phyloP scores from a whole-genome alignment of 2,113 vertebrate species.

The Oophaga pumilio region DNA sequence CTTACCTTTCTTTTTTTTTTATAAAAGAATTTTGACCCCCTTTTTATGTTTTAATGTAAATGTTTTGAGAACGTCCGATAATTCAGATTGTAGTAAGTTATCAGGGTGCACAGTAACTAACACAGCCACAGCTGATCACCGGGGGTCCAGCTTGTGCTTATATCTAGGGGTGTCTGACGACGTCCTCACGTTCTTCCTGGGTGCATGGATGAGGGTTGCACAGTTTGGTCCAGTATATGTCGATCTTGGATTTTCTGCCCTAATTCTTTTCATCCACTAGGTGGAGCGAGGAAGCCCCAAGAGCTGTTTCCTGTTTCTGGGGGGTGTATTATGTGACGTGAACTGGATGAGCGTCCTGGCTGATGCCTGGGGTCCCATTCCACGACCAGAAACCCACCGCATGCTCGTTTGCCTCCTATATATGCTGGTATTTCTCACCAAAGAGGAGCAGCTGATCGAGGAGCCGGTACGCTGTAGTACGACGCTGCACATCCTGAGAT shows the following conservation, averaged over 20 bases:
- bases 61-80: too few species aligned
- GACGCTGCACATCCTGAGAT: too few species aligned
- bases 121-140: too few species aligned
- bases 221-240: background rate
- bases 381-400: slow-evolving; percentile 69
- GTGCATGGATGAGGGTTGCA: background rate
- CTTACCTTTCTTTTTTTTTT: too few species aligned
- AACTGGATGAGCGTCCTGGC: slow-evolving; percentile 94
- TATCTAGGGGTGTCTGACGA: background rate
- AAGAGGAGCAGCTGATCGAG: slow-evolving; percentile 84
- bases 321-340: slow-evolving; percentile 88
- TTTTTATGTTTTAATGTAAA: too few species aligned
- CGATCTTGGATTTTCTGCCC: background rate
- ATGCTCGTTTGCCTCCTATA: slow-evolving; percentile 93
- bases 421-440: slow-evolving; percentile 91
- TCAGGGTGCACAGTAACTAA: too few species aligned
- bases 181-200: too few species aligned
- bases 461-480: slow-evolving; percentile 71
- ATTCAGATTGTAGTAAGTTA: too few species aligned
- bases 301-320: slow-evolving; percentile 94
- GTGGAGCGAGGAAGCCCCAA: slow-evolving; percentile 96
- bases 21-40: too few species aligned
- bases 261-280: slow-evolving; percentile 66
- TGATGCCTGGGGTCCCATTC: slow-evolving; percentile 79
- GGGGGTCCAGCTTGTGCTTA: too few species aligned